phyloP scores from a whole-genome alignment of 1,140 invertebrate species.

The Plectrocnemia conspersa region DNA sequence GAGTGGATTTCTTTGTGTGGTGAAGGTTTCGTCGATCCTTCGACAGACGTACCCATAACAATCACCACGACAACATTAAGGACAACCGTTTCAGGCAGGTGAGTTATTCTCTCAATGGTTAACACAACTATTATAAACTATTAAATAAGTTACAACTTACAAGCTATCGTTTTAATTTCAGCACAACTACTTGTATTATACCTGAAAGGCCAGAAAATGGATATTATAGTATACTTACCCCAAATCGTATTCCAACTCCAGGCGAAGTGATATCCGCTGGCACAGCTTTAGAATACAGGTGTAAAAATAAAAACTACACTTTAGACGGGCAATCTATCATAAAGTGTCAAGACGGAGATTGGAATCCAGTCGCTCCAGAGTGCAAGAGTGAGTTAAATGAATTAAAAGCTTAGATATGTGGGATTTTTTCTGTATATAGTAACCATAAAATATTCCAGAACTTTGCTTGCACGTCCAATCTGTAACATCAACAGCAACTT shows the following conservation, averaged over 20 bases:
- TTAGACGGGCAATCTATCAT: neutral
- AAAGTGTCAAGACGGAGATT: neutral
- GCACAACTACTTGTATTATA: neutral
- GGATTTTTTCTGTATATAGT: too few relatives aligned
- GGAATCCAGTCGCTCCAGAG: neutral
- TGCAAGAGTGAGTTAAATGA: too few relatives aligned
- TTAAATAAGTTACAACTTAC: neutral
- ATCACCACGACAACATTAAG: neutral
- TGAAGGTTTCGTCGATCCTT: neutral
- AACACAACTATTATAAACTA: neutral
- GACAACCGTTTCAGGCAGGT: neutral
- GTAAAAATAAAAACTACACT: slow-evolving; percentile 1
- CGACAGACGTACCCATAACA: neutral
- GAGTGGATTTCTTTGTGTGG: slow-evolving; percentile 9
- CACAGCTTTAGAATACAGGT: neutral
- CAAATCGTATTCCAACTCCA: neutral
- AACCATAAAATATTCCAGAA: too few relatives aligned
- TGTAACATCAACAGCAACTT: too few relatives aligned
- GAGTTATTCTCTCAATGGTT: neutral
- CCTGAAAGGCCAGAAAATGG: slow-evolving; percentile 7
- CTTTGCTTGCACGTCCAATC: too few relatives aligned
- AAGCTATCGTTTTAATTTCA: slow-evolving; percentile 4
- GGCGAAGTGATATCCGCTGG: neutral
- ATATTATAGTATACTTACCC: neutral
- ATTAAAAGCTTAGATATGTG: too few relatives aligned